phyloP scores from a whole-genome alignment of 2,888 invertebrate species.

The Tiliacea citrago region DNA sequence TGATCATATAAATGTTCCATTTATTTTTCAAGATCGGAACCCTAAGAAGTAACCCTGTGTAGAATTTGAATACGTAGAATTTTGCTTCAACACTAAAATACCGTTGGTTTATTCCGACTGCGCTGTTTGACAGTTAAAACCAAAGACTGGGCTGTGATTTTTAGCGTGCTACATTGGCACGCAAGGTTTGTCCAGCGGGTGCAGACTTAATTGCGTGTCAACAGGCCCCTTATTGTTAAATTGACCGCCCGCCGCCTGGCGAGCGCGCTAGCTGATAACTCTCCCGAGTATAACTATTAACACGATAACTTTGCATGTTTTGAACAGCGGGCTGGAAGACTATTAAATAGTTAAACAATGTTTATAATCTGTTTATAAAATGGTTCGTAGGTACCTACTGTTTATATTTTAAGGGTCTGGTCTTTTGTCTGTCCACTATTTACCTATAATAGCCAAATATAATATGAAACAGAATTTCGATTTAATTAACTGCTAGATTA shows the following conservation, averaged over 20 bases:
- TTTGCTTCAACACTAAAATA: conserved; percentile 32
- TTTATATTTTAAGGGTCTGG: background rate
- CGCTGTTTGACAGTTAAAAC: conserved; percentile 42
- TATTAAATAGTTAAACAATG: conserved; percentile 17
- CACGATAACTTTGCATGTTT: conserved; percentile 47
- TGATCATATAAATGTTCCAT: background rate
- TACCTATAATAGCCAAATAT: no score
- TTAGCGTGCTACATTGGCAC: conserved; percentile 61
- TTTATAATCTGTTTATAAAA: conserved; percentile 8
- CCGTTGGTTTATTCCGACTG: conserved; percentile 30
- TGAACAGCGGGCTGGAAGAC: conserved; percentile 23
- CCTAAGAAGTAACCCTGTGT: conserved; percentile 5
- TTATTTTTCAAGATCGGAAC: background rate
- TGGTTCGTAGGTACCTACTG: background rate
- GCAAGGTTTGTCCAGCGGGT: conserved; percentile 66
- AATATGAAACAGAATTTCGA: background rate
- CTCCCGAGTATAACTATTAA: conserved; percentile 50
- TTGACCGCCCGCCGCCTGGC: conserved; percentile 62
- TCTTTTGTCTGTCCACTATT: background rate
- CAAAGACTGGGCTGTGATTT: conserved; percentile 58
- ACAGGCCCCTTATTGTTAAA: conserved; percentile 72
- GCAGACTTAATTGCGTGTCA: conserved; percentile 75
- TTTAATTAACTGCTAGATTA: background rate
- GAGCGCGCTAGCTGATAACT: conserved; percentile 48
- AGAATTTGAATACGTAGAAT: conserved; percentile 26